A percentile compares a stretch with the other conserved stretches of the same genome.
These are phyloP conservation scores for Helicoverpa armigera DNA, from an alignment of 1,140 invertebrate species.

Conservation along the genomic window DNA sequence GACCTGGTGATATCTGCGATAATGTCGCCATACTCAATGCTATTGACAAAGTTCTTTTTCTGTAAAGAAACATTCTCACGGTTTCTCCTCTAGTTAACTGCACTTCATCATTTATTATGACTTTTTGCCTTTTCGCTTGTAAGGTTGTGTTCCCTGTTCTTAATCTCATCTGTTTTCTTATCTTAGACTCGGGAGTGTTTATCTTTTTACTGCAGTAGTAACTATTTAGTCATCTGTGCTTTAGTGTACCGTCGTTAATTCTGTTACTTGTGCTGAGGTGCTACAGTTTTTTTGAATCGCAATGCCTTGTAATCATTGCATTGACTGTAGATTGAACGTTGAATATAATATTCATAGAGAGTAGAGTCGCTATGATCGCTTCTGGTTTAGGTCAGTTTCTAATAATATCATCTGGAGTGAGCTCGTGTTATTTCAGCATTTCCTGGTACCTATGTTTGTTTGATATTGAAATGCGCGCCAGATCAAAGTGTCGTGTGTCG, in stretches of 20 bases:
- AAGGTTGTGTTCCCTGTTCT: too few species aligned
- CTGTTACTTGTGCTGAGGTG: too few species aligned
- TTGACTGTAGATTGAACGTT: too few species aligned
- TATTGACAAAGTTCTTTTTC: neutral
- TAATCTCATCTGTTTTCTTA: too few species aligned
- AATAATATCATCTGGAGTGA: conserved; percentile 4
- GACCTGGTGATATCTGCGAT: conserved; percentile 6
- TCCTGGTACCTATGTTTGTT: conserved; percentile 7
- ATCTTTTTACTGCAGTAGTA: too few species aligned
- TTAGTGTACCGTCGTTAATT: too few species aligned
- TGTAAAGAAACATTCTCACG: neutral
- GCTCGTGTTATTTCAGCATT: conserved; percentile 18
- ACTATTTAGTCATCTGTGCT: too few species aligned
- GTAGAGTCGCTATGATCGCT: neutral
- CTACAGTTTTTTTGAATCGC: too few species aligned
- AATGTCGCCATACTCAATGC: neutral
- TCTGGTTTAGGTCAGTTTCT: conserved; percentile 21
- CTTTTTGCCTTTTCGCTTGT: too few species aligned
- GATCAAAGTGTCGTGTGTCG: conserved; percentile 12
- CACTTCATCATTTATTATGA: neutral
- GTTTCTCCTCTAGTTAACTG: neutral
- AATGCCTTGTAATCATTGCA: too few species aligned
- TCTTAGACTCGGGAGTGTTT: too few species aligned
- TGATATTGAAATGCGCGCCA: conserved; percentile 4
- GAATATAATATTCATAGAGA: neutral